A percentile compares a stretch with the other conserved stretches of the same genome.
These are phyloP conservation scores for Notarius lentiginosus DNA, from an alignment of 2,113 vertebrate species.

Conservation along the genomic window DNA sequence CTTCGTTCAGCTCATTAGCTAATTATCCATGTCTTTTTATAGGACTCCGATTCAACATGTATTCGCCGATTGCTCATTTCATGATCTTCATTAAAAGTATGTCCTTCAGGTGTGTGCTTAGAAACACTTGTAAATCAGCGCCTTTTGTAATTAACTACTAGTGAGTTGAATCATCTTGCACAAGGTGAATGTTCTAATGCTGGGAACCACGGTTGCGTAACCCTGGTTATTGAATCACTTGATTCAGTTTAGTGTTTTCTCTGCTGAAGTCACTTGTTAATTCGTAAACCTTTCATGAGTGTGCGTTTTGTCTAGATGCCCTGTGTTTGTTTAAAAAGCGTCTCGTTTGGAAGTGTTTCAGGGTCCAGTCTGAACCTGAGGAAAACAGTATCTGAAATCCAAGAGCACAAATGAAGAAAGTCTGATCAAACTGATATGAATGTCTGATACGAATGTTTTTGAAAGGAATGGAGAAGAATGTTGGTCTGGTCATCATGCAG, in stretches of 20 bases:
- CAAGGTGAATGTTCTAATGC: background rate
- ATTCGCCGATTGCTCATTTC: background rate
- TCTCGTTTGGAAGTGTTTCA: slow-evolving; percentile 19
- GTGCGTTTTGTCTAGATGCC: background rate
- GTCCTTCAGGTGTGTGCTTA: background rate
- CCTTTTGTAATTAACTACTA: background rate
- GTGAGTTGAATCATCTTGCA: background rate
- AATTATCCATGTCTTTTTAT: background rate
- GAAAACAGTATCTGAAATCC: background rate
- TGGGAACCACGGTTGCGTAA: background rate
- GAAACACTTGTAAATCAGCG: background rate
- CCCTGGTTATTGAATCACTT: slow-evolving; percentile 1
- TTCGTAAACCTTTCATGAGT: background rate
- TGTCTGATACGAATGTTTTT: background rate
- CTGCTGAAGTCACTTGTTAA: background rate
- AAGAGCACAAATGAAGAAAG: background rate
- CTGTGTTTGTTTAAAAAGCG: background rate
- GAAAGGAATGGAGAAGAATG: background rate
- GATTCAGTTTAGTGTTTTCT: background rate
- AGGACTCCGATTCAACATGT: background rate
- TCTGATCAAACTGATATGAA: no score
- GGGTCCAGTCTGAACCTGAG: background rate
- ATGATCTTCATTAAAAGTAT: slow-evolving; percentile 8
- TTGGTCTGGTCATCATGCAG: background rate
- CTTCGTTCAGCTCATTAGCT: background rate